Evolutionary conservation across 1,140 invertebrate genomes (phyloP), one percentile per base, ranked within the genome.

Genomic region (Dendroctonus valens): DNA sequence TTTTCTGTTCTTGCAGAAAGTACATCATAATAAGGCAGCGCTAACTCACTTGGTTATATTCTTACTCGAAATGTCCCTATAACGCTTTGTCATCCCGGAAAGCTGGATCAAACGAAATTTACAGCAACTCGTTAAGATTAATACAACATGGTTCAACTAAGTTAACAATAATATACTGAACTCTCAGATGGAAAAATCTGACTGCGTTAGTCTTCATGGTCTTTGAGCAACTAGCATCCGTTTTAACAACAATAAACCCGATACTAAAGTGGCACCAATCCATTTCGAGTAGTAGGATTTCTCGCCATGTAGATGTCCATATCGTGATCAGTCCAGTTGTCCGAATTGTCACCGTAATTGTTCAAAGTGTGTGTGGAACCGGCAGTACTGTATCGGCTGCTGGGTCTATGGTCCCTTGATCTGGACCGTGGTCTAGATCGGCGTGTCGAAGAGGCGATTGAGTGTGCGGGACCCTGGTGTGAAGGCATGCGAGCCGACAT

Each of bases 301-400:
- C 93, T 85, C 59, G 92, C 89, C 86, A 94, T 93, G 79, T 96
- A 96, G 73, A 96, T 94, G 71, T 96, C 93, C 89, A 95, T 93
- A 76, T 96, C 93, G 77, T 96, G 92, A 79, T 96, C 94, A 57
- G 93, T 96, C 93, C 93, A 96, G 57, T 63, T 66, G 76, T 94
- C 90, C 44, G 89, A 89, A 73, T 90, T 93, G 74, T 94, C 92
- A 75, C 89, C 89, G 76, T 91, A 92, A 79, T 92, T 89, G 71
- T 91, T 92, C 50, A 93, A 81, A 6, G 90, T 92, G 72, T 92
- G 89, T 48, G 87, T 89, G 12, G 88, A 89, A 53, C 88, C 88
- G 46, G 86, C 85, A 14, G 84, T 81, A 73, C 87, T 89, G 77
- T 89, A 89, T 69, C 89, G 77, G 72, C 83, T 84, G 60, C 82